Evolutionary conservation across 2,888 invertebrate species (phyloP).

Genomic region (Ophion obscuratus): DNA sequence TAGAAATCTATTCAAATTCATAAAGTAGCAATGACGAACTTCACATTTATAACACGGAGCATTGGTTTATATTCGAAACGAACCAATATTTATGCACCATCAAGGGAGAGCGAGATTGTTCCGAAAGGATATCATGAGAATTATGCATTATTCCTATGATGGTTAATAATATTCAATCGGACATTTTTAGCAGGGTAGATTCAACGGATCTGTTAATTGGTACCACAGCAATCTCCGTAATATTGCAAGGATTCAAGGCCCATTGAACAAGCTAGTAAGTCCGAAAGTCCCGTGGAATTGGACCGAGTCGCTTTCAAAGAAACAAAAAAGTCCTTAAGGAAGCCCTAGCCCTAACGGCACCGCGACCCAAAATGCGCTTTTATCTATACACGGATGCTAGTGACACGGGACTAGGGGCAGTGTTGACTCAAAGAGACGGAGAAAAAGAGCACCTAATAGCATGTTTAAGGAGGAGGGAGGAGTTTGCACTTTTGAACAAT

Average conservation of each 20-base stretch:
- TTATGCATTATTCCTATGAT: too few species aligned
- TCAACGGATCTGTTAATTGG: conserved; percentile 43
- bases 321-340: conserved; percentile 51
- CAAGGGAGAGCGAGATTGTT: too few species aligned
- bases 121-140: too few species aligned
- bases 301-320: conserved; percentile 45
- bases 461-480: conserved; percentile 42
- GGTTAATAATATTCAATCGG: too few species aligned
- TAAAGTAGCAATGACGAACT: too few species aligned
- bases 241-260: conserved; percentile 46
- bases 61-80: too few species aligned
- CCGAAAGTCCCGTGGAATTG: conserved; percentile 40
- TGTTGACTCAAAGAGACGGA: conserved; percentile 44
- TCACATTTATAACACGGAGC: too few species aligned
- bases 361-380: too few species aligned
- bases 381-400: conserved; percentile 40
- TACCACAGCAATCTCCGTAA: conserved; percentile 33
- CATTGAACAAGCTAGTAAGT: conserved; percentile 45
- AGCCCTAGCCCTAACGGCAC: too few species aligned
- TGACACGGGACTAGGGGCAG: conserved; percentile 36
- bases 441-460: conserved; percentile 37
- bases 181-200: too few species aligned
- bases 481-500: not conserved
- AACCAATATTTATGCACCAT: too few species aligned
- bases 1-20: too few species aligned